phyloP scores from a whole-genome alignment of 2,113 vertebrate genomes.

The Columba janthina region DNA sequence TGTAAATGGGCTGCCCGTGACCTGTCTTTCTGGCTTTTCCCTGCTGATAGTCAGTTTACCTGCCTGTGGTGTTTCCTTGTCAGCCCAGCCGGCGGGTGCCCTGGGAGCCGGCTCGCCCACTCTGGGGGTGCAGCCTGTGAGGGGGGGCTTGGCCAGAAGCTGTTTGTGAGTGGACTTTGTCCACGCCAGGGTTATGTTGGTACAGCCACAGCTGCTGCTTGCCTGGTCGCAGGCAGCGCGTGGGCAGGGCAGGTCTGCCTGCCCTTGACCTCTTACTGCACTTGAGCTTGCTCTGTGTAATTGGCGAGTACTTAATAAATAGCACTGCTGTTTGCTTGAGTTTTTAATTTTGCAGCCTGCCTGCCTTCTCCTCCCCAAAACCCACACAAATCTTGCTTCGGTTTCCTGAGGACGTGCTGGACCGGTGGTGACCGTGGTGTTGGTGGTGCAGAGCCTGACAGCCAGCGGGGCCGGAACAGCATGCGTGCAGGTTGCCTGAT shows the following conservation, averaged over 20 bases:
- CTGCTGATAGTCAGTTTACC: not conserved
- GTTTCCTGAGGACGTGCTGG: not conserved
- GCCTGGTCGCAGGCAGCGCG: not conserved
- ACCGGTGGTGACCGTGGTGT: not conserved
- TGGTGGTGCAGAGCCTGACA: not conserved
- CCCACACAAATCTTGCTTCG: not conserved
- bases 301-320: not conserved
- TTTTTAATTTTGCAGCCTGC: not conserved
- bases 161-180: not conserved
- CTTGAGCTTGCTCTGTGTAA: fast-evolving
- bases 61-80: not conserved
- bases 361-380: not conserved
- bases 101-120: not conserved
- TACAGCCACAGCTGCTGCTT: not conserved
- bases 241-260: not conserved
- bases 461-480: not conserved
- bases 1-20: not conserved
- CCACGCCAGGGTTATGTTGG: fast-evolving
- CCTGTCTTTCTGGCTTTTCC: conserved; percentile 48
- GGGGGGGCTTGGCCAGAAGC: not conserved
- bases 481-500: not conserved
- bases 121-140: not conserved
- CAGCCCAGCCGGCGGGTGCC: not conserved
- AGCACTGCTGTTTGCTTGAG: not conserved
- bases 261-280: not conserved